Base-by-base conservation (phyloP, 2,113 vertebrate species). In the Leptobrachium ailaonicum region DNA sequence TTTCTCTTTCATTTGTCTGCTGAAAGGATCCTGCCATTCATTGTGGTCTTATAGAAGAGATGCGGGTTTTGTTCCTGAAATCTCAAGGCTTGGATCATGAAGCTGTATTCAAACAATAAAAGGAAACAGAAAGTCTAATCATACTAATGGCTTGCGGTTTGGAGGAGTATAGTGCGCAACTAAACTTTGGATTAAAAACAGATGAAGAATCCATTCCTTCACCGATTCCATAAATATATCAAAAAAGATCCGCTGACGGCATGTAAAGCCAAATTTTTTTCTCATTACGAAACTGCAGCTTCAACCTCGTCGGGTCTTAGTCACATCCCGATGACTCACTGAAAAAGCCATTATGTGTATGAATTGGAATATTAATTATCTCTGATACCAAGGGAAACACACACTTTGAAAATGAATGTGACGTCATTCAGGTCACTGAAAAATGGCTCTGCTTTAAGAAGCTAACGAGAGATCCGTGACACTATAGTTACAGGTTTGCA, bases 361-460 rank as follows among this genome's bases (percentile, higher is more conserved):
- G 70, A 79, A 56, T 32, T 56, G 45, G 70, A 73, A 73, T 72
- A 45, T 41, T 79, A 73, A 79, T 73, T 47, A 53, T 66, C 47
- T 32, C 40, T 4, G 3, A 43, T 66, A 41, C 58, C 66, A 73
- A 79, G 71, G 77, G 60, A 79, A 79, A 60, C 72, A 73, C 32
- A 66, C 77, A 66, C 71, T 79, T 73, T 66, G 41, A 66, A 64
- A 79, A 72, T 66, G 44, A 72, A 79, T 79, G 47, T 79, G 60
- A 71, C 69, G 72, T 79, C 14, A 72, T 66, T 53, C 40, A 64
- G 45, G 12, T 47, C 8, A 62, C 41, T 71, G 50, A 40, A 63
- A 77, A 62, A 70, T 62, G 67, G 14, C 62, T 50, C 69, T 20
- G 69, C 63, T 78, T 41, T 78, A 63, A 77, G 11, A 58, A 8